Base-by-base conservation (phyloP, 2,113 vertebrate genomes). In the Lepus americanus region DNA sequence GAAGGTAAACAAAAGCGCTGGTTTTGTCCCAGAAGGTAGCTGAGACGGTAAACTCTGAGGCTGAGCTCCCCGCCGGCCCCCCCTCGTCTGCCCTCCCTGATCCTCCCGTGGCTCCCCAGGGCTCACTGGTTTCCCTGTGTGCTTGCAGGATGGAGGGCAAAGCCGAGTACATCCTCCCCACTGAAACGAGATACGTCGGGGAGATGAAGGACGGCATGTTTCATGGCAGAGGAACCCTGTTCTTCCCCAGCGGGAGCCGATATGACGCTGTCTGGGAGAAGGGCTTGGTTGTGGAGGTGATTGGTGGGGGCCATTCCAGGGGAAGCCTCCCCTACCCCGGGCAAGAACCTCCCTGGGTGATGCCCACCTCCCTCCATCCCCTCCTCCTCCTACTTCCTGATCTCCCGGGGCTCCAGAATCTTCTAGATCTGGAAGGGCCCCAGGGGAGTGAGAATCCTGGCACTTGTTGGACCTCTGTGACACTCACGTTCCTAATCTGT, bases 181-280 rank as follows among this genome's bases (percentile, higher is more conserved):
- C 99, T 0, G 98, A 98, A 55, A 98, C 98, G 9, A 98, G 97
- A 96, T 99, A 99, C 86, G 97, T 98, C 10, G 99, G 99, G 9
- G 92, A 97, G 73, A 99, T 99, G 98, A 98, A 98, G 98, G 99
- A 99, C 19, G 99, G 99, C 51, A 98, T 98, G 99, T 99, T 99
- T 64, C 99, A 99, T 31, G 99, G 99, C 27, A 92, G 98, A 90
- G 99, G 99, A 94, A 98, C 98, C 51, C 98, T 99, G 87, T 86
- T 98, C 87, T 99, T 99, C 97, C 98, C 98, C 78, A 96, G 86
- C 51, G 99, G 99, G 96, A 98, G 98, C 97, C 98, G 95, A 77
- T 99, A 98, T 93, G 98, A 99, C 6, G 99, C 98, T 23, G 94
- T 93, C n/a, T 99, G 99, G 99, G 97, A 98, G 33, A 98, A 98